Evolutionary conservation across 2,113 vertebrate species (phyloP), one percentile per base, ranked within the genome.

Genomic region (Illadopsis cleaveri): DNA sequence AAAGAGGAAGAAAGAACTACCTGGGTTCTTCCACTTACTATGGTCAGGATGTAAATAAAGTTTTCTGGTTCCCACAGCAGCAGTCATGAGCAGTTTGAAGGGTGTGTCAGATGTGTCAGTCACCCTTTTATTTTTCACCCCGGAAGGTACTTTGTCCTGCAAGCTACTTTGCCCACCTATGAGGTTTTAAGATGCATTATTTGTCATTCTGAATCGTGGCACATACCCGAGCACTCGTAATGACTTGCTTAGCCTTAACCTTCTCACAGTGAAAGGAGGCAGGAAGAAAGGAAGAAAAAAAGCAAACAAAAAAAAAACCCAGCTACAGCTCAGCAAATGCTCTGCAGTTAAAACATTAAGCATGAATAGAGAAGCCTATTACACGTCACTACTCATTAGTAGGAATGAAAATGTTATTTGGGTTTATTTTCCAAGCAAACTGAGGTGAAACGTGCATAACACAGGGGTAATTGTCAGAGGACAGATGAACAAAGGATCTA

Each of bases 331-430:
- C 80, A 76, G 56, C 35, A 64, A 66, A 89, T 51, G 15, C 79
- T 56, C n/a, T 93, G 31, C 90, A 96, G 89, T 84, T 54, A 77
- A 90, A 58, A 73, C 90, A 95, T 88, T 89, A 94, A 22, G 47
- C 87, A 92, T 17, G 77, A 96, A 94, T 45, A 82, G 66, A 66
- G 58, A 90, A 90, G 57, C 23, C 83, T 92, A 93, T 58, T 69
- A 61, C 75, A 97, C 92, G n/a, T 94, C 70, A 88, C 97, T 96
- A 94, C 76, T 97, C 92, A 97, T 96, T 92, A 95, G 69, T n/a
- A 91, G 30, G 61, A 95, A 94, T 73, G 35, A 94, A 64, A 81
- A 77, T 57, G 30, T 51, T 96, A 89, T 81, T 96, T 64, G 62
- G 20, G 33, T 73, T 85, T 94, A 65, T 92, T 95, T 97, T 73